Percentiles rank a stretch among this genome's conserved stretches.
phyloP scores from a whole-genome alignment of 2,888 invertebrate species.

The Acutogordius australiensis region DNA sequence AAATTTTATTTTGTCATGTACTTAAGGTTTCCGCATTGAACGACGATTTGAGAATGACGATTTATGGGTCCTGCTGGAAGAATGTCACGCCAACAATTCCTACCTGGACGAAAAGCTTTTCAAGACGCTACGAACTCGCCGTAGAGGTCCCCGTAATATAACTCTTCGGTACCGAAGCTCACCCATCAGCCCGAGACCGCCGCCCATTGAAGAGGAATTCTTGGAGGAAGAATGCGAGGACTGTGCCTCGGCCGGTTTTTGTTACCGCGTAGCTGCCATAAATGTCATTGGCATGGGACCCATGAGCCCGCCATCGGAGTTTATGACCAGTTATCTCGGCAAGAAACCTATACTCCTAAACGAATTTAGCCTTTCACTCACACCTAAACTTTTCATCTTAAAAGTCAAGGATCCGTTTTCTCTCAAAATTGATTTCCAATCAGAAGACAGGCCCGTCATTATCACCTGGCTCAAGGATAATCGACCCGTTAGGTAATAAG shows the following conservation, averaged over 20 bases:
- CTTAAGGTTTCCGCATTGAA: neutral
- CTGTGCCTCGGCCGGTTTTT: neutral
- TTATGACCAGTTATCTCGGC: neutral
- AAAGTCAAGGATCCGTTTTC: neutral
- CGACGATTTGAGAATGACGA: neutral
- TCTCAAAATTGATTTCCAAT: neutral
- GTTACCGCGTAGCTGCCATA: neutral
- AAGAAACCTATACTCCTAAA: neutral
- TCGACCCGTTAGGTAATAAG: conserved; percentile 1
- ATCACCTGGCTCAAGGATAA: conserved; percentile 7
- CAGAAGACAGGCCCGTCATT: neutral
- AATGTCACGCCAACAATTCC: neutral
- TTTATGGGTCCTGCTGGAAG: neutral
- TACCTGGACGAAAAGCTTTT: neutral
- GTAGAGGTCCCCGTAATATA: neutral
- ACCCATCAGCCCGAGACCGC: neutral
- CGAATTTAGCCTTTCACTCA: neutral
- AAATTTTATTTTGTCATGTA: too few species aligned
- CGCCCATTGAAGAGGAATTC: neutral
- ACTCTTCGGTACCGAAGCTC: neutral
- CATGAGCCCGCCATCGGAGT: neutral
- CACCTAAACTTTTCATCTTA: neutral
- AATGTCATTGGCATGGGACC: neutral
- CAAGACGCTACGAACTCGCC: neutral
- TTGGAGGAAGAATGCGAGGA: neutral